These are phyloP conservation scores for Oxycera nigricornis DNA, from an alignment of 2,888 invertebrate species.

Conservation along the genomic window DNA sequence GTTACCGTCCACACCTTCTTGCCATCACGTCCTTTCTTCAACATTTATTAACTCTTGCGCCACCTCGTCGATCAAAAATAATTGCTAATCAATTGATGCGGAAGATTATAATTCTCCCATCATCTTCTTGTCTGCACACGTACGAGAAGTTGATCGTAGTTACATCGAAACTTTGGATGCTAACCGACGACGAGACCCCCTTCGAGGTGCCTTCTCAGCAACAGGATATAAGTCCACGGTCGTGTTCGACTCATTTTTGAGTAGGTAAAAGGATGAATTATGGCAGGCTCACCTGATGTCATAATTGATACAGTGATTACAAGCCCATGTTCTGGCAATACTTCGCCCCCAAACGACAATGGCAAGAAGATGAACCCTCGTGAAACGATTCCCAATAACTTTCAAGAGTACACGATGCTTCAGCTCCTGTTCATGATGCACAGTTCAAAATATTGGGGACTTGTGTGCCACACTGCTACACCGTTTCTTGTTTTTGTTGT, in stretches of 20 bases:
- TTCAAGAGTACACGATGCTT: slow-evolving; percentile 6
- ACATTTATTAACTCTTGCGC: not conserved
- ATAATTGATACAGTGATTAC: slow-evolving; percentile 37
- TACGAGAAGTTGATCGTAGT: not conserved
- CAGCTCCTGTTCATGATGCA: not conserved
- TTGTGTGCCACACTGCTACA: not conserved
- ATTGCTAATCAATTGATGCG: slow-evolving; percentile 26
- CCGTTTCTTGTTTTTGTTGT: slow-evolving; percentile 2
- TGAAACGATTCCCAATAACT: slow-evolving; percentile 24
- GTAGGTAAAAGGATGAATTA: slow-evolving; percentile 21
- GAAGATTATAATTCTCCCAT: slow-evolving; percentile 28
- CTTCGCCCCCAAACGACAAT: slow-evolving; percentile 1
- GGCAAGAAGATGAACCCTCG: slow-evolving; percentile 18
- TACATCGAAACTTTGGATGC: not conserved
- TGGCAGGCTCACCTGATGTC: slow-evolving; percentile 6
- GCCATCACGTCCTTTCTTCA: not conserved
- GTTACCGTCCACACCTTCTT: not conserved
- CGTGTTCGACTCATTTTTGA: not conserved
- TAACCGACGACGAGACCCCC: too few species aligned
- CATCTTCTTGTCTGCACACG: slow-evolving; percentile 7
- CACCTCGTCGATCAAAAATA: slow-evolving; percentile 12
- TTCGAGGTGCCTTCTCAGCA: too few species aligned
- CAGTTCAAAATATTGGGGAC: not conserved
- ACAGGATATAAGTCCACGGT: too few species aligned
- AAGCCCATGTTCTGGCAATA: slow-evolving; percentile 30